phyloP scores from a whole-genome alignment of 1,140 invertebrate genomes.

The Hesperophylax magnus region DNA sequence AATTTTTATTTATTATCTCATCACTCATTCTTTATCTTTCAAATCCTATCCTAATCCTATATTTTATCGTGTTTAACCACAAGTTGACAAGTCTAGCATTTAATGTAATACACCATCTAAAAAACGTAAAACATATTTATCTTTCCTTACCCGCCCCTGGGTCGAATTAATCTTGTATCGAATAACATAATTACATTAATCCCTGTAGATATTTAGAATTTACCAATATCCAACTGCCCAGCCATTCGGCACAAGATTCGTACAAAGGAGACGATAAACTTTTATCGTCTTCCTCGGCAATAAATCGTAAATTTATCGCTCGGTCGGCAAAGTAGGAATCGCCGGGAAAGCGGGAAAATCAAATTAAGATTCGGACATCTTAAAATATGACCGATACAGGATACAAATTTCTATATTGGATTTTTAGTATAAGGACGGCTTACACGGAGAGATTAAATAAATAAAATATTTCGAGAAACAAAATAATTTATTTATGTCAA shows the following conservation, averaged over 20 bases:
- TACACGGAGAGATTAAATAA: not conserved
- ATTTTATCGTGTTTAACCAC: no score
- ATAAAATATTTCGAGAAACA: no score
- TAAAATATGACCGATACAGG: constrained; percentile 35
- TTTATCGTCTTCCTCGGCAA: constrained; percentile 14
- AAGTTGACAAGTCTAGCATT: no score
- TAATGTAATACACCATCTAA: no score
- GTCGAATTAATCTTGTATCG: not conserved
- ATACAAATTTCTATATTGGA: constrained; percentile 22
- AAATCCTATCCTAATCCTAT: no score
- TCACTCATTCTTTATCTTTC: no score
- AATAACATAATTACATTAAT: constrained; percentile 21
- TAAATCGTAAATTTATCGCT: constrained; percentile 29
- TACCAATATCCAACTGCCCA: not conserved
- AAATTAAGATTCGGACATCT: constrained; percentile 37
- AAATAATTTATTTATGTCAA: no score
- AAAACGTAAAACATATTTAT: no score
- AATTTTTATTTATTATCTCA: no score
- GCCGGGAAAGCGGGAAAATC: constrained; percentile 22
- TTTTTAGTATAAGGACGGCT: not conserved
- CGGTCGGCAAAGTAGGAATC: constrained; percentile 24
- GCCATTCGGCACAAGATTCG: not conserved
- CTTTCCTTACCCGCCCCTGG: no score
- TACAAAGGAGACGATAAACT: constrained; percentile 13
- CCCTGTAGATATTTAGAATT: not conserved